Evolutionary conservation across 1,140 invertebrate genomes (phyloP).

Genomic region (Trichomalopsis sarcophagae): DNA sequence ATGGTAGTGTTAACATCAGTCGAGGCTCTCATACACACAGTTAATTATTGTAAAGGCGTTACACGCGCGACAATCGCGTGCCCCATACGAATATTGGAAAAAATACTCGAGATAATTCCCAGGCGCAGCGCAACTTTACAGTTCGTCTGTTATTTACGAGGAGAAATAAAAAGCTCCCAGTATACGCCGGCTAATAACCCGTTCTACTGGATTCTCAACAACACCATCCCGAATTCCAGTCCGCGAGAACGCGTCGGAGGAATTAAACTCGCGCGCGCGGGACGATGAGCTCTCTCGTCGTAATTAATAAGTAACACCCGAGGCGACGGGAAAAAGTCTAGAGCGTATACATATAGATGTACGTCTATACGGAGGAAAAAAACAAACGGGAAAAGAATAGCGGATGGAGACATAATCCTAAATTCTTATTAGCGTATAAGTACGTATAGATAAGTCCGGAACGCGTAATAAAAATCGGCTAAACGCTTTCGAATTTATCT

Average conservation of each 20-base stretch:
- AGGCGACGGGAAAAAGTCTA: no score
- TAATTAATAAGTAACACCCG: slow-evolving; percentile 10
- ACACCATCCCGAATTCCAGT: not conserved
- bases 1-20: not conserved
- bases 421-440: slow-evolving; percentile 31
- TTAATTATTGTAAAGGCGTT: slow-evolving; percentile 6
- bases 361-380: not conserved
- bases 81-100: not conserved
- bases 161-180: not conserved
- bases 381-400: slow-evolving; percentile 1
- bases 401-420: slow-evolving; percentile 29
- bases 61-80: not conserved
- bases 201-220: not conserved
- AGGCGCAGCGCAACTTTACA: not conserved
- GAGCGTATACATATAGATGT: not conserved
- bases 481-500: slow-evolving; percentile 29
- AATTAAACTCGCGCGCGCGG: not conserved
- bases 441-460: slow-evolving; percentile 8
- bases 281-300: not conserved
- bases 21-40: not conserved
- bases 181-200: not conserved
- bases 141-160: slow-evolving; percentile 14
- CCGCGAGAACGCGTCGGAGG: not conserved
- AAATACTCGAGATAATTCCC: not conserved
- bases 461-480: slow-evolving; percentile 19